Evolutionary conservation across 2,888 invertebrate genomes (phyloP).

Genomic region (Hemicrepidius hirtus): DNA sequence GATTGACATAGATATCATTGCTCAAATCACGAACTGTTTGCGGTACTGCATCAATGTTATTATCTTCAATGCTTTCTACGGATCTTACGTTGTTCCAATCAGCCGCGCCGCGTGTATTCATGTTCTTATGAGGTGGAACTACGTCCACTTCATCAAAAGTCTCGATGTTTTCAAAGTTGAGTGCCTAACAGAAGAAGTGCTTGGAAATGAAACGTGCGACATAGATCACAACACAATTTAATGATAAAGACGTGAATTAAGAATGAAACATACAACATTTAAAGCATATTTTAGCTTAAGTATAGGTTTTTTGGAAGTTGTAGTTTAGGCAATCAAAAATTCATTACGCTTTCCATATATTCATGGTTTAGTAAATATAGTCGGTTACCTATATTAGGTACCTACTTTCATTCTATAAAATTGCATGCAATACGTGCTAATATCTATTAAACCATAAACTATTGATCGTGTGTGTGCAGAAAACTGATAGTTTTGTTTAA

Average conservation of each 20-base stretch:
- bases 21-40: slow-evolving; percentile 52
- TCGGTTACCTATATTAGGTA: too few relatives aligned
- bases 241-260: slow-evolving; percentile 15
- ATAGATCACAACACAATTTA: slow-evolving; percentile 46
- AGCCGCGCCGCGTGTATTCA: slow-evolving; percentile 19
- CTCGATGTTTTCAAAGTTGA: slow-evolving; percentile 62
- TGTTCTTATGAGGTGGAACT: slow-evolving; percentile 24
- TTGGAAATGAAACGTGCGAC: slow-evolving; percentile 63
- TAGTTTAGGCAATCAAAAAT: background rate
- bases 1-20: slow-evolving; percentile 58
- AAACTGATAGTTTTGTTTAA: too few relatives aligned
- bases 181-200: slow-evolving; percentile 62
- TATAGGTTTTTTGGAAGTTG: background rate
- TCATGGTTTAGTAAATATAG: too few relatives aligned
- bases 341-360: too few relatives aligned
- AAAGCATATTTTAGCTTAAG: background rate
- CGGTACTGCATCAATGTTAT: slow-evolving; percentile 44
- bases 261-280: slow-evolving; percentile 1
- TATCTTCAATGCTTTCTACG: slow-evolving; percentile 49
- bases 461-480: too few relatives aligned
- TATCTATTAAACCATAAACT: too few relatives aligned
- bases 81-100: slow-evolving; percentile 46
- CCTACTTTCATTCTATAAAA: too few relatives aligned
- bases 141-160: slow-evolving; percentile 61
- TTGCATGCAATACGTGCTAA: too few relatives aligned